Percentiles rank a stretch among this genome's conserved stretches.
These are phyloP conservation scores for Plotosus lineatus DNA, from an alignment of 2,113 vertebrate genomes.

Conservation along the genomic window DNA sequence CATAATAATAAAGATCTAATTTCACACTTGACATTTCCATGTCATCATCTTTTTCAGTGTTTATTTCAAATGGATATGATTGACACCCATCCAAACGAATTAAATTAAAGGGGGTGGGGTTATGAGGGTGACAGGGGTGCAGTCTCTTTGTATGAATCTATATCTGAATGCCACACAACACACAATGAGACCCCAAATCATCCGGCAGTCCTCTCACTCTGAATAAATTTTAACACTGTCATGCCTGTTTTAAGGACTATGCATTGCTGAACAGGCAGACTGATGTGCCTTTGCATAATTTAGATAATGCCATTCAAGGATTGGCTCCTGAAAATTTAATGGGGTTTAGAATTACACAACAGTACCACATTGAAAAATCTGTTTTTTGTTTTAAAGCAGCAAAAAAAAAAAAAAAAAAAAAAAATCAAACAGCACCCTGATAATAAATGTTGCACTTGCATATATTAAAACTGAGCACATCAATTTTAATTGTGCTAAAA, in stretches of 20 bases:
- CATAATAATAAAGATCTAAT: neutral
- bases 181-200: slow-evolving; percentile 40
- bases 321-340: slow-evolving; percentile 75
- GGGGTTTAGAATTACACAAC: slow-evolving; percentile 68
- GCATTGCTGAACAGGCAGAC: slow-evolving; percentile 69
- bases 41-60: neutral
- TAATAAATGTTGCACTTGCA: slow-evolving; percentile 4
- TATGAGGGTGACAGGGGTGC: neutral
- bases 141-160: slow-evolving; percentile 19
- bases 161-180: slow-evolving; percentile 36
- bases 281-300: slow-evolving; percentile 79
- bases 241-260: slow-evolving; percentile 65
- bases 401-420: too few relatives aligned
- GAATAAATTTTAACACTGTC: slow-evolving; percentile 64
- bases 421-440: slow-evolving; percentile 1
- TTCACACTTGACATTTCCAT: neutral
- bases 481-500: neutral
- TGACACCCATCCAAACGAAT: slow-evolving; percentile 1
- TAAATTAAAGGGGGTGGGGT: neutral
- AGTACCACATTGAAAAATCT: slow-evolving; percentile 64
- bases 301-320: slow-evolving; percentile 80
- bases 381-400: too few relatives aligned
- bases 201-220: slow-evolving; percentile 52
- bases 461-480: neutral
- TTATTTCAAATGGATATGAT: slow-evolving; percentile 7